Percentiles rank a stretch among this genome's conserved stretches.
Conservation (phyloP, 2,113 vertebrate species). For the Nipponia nippon region DNA sequence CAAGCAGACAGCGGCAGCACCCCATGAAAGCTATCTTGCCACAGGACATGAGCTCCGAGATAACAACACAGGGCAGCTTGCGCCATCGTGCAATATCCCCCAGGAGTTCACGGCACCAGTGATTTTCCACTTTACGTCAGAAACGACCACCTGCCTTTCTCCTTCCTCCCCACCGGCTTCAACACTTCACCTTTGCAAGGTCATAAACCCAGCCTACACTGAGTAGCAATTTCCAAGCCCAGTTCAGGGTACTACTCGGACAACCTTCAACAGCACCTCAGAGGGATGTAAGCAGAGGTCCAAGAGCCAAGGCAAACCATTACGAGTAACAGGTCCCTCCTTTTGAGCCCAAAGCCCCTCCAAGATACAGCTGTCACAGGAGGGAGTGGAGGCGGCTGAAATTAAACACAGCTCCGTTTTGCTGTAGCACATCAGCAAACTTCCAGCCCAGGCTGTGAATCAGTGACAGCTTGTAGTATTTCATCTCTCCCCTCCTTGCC, state of each 20-base stretch:
- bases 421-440: background rate
- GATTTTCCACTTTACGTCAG: background rate
- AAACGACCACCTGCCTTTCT: background rate
- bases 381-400: background rate
- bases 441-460: background rate
- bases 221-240: background rate
- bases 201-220: background rate
- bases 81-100: background rate
- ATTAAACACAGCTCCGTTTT: background rate
- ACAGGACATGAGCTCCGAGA: background rate
- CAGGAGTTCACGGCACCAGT: background rate
- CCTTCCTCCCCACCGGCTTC: background rate
- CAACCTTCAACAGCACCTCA: background rate
- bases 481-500: background rate
- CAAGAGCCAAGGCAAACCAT: background rate
- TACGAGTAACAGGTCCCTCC: accelerated
- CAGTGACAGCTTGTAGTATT: background rate
- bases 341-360: background rate
- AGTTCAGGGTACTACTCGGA: background rate
- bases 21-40: background rate
- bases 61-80: background rate
- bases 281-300: background rate
- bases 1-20: background rate
- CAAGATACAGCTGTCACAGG: background rate
- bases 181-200: accelerated